Base-by-base conservation (phyloP, 2,797 vertebrate species). In the Danio tinwini region DNA sequence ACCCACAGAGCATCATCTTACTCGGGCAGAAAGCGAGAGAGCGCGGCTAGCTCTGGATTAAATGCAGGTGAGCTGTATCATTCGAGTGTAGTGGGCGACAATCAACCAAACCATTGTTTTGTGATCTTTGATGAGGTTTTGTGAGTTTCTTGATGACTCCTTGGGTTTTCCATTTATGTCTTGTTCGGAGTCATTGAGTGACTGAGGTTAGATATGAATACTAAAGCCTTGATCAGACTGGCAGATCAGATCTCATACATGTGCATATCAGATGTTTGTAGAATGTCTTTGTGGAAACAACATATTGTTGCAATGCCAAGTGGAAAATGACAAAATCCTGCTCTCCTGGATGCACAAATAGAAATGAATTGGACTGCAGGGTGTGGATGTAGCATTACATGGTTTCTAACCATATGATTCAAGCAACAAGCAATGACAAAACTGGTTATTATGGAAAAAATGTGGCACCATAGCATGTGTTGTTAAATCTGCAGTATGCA, bases 1-100 rank as follows among this genome's bases (percentile, higher is more conserved):
- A 89, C 88, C 89, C 89, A 89, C 87, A 88, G 89, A 88, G 91
- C 89, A 92, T 93, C 90, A 76, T 92, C 89, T 93, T 93, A 91
- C 93, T 85, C 86, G 78, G 84, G 82, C 81, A 88, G 86, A 91
- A 86, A 89, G 87, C 73, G 29, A 70, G 40, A 67, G 68, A 87
- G 83, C 87, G 87, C 86, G 85, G 90, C 63, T 87, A 37, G 86
- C 88, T 81, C 82, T 83, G 91, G 90, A 93, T 92, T 91, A 88
- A 86, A 77, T 84, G 88, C 89, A 90, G 90, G 87, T 91, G 87
- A 90, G 88, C 83, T 84, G 37, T 53, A n/a, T 82, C 63, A 76
- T 85, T 78, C 55, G 64, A 59, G 39, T 62, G 10, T 52, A 39
- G 69, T 55, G 49, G 19, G 58, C 40, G 7, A 80, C 39, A 56